Evolutionary conservation across 2,113 vertebrate species (phyloP).

Genomic region (Cichladusa arquata): DNA sequence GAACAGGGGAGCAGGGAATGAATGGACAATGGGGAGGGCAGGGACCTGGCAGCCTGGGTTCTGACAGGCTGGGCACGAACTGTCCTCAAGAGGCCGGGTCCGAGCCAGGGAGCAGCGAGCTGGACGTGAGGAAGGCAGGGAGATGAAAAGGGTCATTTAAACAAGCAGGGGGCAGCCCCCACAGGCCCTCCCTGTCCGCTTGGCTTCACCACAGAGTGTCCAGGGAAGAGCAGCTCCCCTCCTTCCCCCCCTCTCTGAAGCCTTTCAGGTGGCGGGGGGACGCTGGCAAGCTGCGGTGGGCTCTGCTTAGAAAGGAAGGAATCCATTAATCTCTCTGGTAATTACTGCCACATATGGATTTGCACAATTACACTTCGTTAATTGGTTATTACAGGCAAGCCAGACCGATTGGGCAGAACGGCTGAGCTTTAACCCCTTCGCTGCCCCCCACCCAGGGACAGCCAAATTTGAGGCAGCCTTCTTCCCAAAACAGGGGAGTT

Average conservation of each 20-base stretch:
- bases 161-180: background rate
- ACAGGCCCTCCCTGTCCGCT: background rate
- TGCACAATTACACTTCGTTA: conserved; percentile 63
- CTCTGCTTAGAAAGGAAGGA: conserved; percentile 33
- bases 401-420: conserved; percentile 31
- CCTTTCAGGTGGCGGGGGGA: conserved; percentile 18
- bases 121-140: background rate
- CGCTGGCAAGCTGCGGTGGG: background rate
- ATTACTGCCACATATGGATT: conserved; percentile 65
- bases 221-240: background rate
- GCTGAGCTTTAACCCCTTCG: conserved; percentile 25
- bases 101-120: background rate
- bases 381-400: conserved; percentile 57
- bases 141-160: conserved; percentile 56
- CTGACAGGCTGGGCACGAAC: background rate
- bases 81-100: background rate
- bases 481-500: background rate
- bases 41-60: background rate
- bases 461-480: background rate
- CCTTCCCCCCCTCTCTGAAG: background rate
- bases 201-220: background rate
- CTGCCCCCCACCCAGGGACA: background rate
- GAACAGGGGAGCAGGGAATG: conserved; percentile 24
- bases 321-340: conserved; percentile 65
- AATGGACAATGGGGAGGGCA: conserved; percentile 45